Base-by-base conservation (phyloP, 2,797 vertebrate species). In the Pseudomugil tenellus region DNA sequence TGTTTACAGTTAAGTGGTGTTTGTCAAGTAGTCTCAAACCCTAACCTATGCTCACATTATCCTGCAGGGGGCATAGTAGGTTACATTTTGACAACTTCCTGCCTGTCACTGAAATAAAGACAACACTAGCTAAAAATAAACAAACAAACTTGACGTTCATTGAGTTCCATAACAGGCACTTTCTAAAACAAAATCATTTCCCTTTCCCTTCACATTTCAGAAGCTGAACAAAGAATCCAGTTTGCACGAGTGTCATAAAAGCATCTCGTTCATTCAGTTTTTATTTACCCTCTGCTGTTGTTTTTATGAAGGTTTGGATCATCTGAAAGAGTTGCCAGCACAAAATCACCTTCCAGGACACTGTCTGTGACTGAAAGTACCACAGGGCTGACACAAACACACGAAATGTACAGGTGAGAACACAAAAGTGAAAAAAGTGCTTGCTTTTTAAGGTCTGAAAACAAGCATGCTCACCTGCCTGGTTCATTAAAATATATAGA, bases 241-340 rank as follows among this genome's bases (percentile, higher is more conserved):
- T 14, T 9, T 32, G 32, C 6, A 14, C 31, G 6, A 16, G 19
- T 9, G 19, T 7, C n/a, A 11, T 4, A 25, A 25, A 6, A 41
- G 25, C 14, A n/a, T 23, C 23, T 55, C 28, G 5, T 23, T 14
- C 0, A 35, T 39, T 61, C 25, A 2, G 51, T 29, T 25, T 7
- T 31, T 2, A 26, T 10, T 85, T 92, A 94, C 94, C 87, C 60
- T 81, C 67, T 81, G 3, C 61, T 73, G 74, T 76, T 89, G 76
- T 79, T 86, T 81, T 87, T 92, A 29, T 60, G 59, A 3, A 76
- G 85, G 43, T 63, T 83, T 48, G 80, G 31, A 0, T 93, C 86
- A 28, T 98, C 94, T 0, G 92, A 95, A 19, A 99, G 94, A 0
- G 97, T 98, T 67, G 97, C 97, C 74, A 99, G 89, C 70, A 98